Base-by-base conservation (phyloP, 2,113 vertebrate species). In the Amphilophus citrinellus region DNA sequence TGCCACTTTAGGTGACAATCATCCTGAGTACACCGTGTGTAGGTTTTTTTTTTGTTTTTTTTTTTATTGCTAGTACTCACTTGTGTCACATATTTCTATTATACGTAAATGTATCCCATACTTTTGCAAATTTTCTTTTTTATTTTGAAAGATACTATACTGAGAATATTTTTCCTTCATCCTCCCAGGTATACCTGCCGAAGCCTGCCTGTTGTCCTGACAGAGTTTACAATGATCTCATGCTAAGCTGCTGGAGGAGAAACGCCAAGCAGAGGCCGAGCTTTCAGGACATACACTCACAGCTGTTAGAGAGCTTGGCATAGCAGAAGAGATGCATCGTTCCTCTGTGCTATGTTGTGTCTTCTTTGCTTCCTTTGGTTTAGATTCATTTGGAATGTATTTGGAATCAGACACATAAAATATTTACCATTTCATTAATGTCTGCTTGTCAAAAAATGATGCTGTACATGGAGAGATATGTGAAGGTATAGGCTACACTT, bases 211-310 rank as follows among this genome's bases (percentile, higher is more conserved):
- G 97, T 53, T 99, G 98, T 87, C 97, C 98, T 1, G 97, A 98
- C 20, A 87, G 92, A 53, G 92, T 99, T 86, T 98, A 98, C 94
- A 97, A 95, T 3, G 82, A 94, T 88, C 95, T 99, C 88, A 99
- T 99, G 98, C 96, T 98, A 79, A 97, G 97, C 93, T 99, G 98
- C 94, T 99, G 98, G 98, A 96, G 94, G 93, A 97, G 98, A 88
- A 98, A 98, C n/a, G 97, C 98, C 84, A 98, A 98, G 92, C 96
- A 97, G 37, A 96, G 98, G 11, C 98, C 97, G 6, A 97, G 96
- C n/a, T 99, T 99, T 93, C 97, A 98, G 90, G 97, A 98, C 59
- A 97, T 99, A 76, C 96, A 98, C 79, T 80, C 88, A 82, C 94
- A 96, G 85, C 96, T 99, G 80, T 96, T 95, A 61, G 96, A 97